phyloP scores from a whole-genome alignment of 2,113 vertebrate species.

The Enhydra lutris region DNA sequence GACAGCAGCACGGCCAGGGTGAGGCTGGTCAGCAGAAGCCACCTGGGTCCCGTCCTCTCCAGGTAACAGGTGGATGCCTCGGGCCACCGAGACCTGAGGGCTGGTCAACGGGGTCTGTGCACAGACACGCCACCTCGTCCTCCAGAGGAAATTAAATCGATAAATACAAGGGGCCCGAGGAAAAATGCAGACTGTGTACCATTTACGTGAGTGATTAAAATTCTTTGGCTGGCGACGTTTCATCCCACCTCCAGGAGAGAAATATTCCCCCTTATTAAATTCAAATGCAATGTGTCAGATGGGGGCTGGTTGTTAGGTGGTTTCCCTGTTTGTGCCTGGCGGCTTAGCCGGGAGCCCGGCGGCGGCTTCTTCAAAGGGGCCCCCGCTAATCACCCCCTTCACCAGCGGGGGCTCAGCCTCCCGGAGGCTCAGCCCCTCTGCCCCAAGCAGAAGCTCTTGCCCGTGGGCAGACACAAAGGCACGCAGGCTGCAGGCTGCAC shows the following conservation, averaged over 20 bases:
- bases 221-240: not conserved
- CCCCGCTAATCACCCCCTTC: not conserved
- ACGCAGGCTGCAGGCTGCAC: not conserved
- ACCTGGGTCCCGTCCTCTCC: not conserved
- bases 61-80: not conserved
- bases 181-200: not conserved
- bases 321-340: not conserved
- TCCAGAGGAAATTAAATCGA: not conserved
- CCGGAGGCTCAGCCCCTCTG: not conserved
- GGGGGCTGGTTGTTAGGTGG: not conserved
- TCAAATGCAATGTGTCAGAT: not conserved
- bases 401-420: not conserved
- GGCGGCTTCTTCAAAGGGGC: not conserved
- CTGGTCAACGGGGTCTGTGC: fast-evolving
- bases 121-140: fast-evolving
- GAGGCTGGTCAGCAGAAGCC: not conserved
- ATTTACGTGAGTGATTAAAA: not conserved
- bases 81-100: fast-evolving
- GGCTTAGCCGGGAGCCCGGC: not conserved
- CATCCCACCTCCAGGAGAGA: not conserved
- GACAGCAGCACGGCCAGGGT: no score
- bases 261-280: not conserved
- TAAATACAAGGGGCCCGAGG: not conserved
- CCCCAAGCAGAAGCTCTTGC: not conserved
- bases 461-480: no score